Evolutionary conservation across 35 echinoderm and acorn worm species (phyloP), one percentile per base, ranked within the genome.

Genomic region (Chiridota heheva): DNA sequence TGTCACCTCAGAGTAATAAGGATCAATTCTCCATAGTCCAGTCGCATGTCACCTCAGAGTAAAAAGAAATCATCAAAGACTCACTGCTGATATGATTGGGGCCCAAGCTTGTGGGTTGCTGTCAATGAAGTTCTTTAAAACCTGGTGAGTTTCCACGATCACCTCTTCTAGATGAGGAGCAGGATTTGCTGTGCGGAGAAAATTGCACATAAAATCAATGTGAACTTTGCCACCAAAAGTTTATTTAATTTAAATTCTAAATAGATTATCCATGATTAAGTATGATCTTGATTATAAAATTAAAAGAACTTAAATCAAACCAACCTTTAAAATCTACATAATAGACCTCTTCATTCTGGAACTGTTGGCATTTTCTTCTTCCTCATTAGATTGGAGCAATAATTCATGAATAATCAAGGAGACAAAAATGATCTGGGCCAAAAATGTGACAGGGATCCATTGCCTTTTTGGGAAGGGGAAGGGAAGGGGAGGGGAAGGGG

Each of bases 41-140:
- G n/a, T n/a, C n/a, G n/a, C n/a, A n/a, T n/a, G n/a, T n/a, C n/a
- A n/a, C n/a, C n/a, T n/a, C n/a, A n/a, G n/a, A n/a, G n/a, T n/a
- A n/a, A n/a, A n/a, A n/a, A n/a, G n/a, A n/a, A n/a, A n/a, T n/a
- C n/a, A n/a, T n/a, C n/a, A n/a, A n/a, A n/a, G n/a, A 70, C 91
- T 91, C 81, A 98, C 95, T 4, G 89, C 66, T 72, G 89, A 98
- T 15, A 98, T 79, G 33, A 98, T 75, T 18, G 95, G 89, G 16
- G 95, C 84, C 95, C 95, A 98, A 8, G 83, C 89, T 46, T 58
- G 72, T 3, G 95, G 80, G 56, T 91, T 98, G 15, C 37, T 86
- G 38, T 98, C 73, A 58, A 98, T 76, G 57, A 98, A 87, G 8
- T 84, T 86, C 30, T 80, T 86, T 43, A 98, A 53, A 7, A 98